These are phyloP conservation scores for Microctenopoma stevenorrisi DNA, from an alignment of 2,797 vertebrate genomes.

Conservation along the genomic window DNA sequence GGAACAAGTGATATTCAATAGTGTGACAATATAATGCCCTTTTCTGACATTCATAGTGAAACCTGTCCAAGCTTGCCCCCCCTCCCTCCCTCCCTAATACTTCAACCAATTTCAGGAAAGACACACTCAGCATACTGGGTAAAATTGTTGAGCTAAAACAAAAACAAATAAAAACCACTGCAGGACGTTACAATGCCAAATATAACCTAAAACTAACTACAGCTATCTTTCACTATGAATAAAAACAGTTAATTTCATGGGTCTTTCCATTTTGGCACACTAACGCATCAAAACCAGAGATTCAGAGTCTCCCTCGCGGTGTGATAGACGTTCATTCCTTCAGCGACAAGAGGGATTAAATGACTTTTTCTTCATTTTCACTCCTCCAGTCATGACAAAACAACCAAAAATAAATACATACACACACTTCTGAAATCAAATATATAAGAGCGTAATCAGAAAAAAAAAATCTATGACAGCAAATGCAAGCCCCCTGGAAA, in stretches of 20 bases:
- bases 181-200: constrained; percentile 70
- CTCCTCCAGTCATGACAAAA: constrained; percentile 77
- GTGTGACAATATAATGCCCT: constrained; percentile 70
- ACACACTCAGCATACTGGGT: constrained; percentile 72
- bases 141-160: constrained; percentile 68
- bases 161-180: constrained; percentile 61
- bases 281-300: constrained; percentile 74
- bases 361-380: constrained; percentile 71
- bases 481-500: constrained; percentile 81
- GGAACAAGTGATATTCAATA: constrained; percentile 42
- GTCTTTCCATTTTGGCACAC: constrained; percentile 84
- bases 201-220: constrained; percentile 69
- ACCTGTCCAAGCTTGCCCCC: constrained; percentile 37
- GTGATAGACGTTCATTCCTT: constrained; percentile 75
- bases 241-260: constrained; percentile 75
- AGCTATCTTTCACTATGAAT: constrained; percentile 79
- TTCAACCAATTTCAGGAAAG: constrained; percentile 63
- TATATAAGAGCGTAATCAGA: constrained; percentile 78
- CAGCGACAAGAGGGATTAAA: constrained; percentile 75
- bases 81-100: constrained; percentile 30
- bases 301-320: constrained; percentile 73
- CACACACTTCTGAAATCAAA: constrained; percentile 84
- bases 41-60: constrained; percentile 62
- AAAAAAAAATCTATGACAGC: constrained; percentile 70
- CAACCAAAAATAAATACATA: constrained; percentile 89